A percentile compares a stretch with the other conserved stretches of the same genome.
Evolutionary conservation across 1,140 invertebrate genomes (phyloP).

Genomic region (Meloidogyne exigua): DNA sequence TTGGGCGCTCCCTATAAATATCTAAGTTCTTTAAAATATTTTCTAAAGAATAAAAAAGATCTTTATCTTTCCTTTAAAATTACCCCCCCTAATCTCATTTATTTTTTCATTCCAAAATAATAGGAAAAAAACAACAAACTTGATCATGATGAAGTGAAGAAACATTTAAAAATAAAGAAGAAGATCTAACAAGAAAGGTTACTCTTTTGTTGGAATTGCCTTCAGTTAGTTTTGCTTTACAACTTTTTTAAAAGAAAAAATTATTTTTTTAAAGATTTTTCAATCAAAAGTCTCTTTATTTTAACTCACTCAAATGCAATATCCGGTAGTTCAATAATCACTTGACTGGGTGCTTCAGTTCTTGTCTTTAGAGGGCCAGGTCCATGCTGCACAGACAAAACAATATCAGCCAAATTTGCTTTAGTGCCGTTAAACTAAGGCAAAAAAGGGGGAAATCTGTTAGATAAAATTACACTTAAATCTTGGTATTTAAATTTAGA

Average conservation of each 20-base stretch:
- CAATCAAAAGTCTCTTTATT: not conserved
- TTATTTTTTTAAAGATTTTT: not conserved
- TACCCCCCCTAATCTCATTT: too few relatives aligned
- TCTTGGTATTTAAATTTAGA: not conserved
- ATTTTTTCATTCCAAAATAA: too few relatives aligned
- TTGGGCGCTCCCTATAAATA: constrained; percentile 16
- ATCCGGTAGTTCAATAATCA: constrained; percentile 3
- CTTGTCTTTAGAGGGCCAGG: constrained; percentile 1
- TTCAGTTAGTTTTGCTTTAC: constrained; percentile 16
- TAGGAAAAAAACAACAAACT: constrained; percentile 5
- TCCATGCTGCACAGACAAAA: constrained; percentile 9
- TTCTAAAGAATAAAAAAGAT: not conserved
- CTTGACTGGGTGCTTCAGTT: constrained; percentile 15
- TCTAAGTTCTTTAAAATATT: not conserved
- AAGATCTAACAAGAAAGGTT: not conserved
- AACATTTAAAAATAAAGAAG: constrained; percentile 16
- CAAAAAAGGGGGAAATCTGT: not conserved
- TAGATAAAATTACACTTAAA: not conserved
- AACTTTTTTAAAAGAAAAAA: constrained; percentile 6
- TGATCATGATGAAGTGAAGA: constrained; percentile 19
- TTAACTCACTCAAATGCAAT: constrained; percentile 14
- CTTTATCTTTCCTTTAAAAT: too few relatives aligned
- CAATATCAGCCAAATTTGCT: not conserved
- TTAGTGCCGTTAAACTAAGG: not conserved
- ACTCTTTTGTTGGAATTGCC: constrained; percentile 5